Evolutionary conservation across 2,797 vertebrate genomes (phyloP), one percentile per base, ranked within the genome.

Genomic region (Sitta carolinensis): DNA sequence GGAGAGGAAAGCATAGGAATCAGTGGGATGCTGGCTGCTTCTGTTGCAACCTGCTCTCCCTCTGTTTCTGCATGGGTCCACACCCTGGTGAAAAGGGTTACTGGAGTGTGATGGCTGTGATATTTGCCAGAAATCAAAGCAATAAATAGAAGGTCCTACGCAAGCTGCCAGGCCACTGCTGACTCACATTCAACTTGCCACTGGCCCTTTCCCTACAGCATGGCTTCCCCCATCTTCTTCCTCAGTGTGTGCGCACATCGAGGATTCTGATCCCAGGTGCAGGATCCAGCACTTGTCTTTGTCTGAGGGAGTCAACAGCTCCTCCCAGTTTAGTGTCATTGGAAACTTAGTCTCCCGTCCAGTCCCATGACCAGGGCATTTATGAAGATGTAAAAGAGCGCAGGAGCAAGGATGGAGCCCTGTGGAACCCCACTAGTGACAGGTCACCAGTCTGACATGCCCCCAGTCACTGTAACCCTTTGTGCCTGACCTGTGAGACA

Each of bases 401-500:
- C 14, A 58, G 64, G 25, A 29, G 3, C 0, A 0, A 72, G 27
- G 16, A 18, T 42, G 47, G 25, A 70, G 29, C 29, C n/a, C 43
- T 76, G 19, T 21, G 23, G n/a, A 21, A 3, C 25, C 10, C 25
- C 13, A 4, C 3, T 0, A 14, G 51, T 30, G 58, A 27, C 38
- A 58, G 51, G 15, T 64, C 30, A 9, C 70, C 25, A 64, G 45
- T 2, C 12, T 52, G 25, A 19, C 34, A 25, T 51, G 29, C 11
- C 42, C 25, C 6, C 12, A 3, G 3, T 16, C 18, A 14, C 10
- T 59, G 21, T 7, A 19, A 32, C 40, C 22, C 30, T 52, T 9
- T 48, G 23, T 76, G 22, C 10, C 74, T 0, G 0, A 14, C 29
- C 25, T 0, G 0, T 32, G 66, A 64, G 13, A n/a, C 58, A 34